These are phyloP conservation scores for Menidia beryllina DNA, from an alignment of 2,113 vertebrate genomes.

Conservation along the genomic window DNA sequence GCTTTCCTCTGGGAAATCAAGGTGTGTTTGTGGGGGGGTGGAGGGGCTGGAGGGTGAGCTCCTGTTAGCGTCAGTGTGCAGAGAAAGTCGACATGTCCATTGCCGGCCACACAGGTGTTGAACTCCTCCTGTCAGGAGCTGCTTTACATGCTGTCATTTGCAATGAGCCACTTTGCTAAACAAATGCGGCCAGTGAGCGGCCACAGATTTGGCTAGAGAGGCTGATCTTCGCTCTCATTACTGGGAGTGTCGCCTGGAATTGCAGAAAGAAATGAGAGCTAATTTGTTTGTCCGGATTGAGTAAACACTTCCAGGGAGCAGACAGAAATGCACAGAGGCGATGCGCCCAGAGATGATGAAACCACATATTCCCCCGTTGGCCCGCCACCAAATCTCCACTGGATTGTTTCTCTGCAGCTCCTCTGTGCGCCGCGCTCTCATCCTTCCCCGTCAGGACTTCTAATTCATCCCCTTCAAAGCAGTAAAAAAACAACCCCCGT, in stretches of 20 bases:
- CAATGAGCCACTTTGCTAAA: conserved; percentile 70
- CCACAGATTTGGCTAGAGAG: conserved; percentile 58
- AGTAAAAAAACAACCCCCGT: conserved; percentile 29
- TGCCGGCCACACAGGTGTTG: conserved; percentile 18
- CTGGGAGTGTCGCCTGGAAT: conserved; percentile 42
- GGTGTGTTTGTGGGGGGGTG: conserved; percentile 8
- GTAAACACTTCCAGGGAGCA: conserved; percentile 66
- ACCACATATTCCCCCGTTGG: conserved; percentile 65
- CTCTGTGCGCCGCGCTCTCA: conserved; percentile 34
- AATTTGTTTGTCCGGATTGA: conserved; percentile 69
- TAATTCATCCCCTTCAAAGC: conserved; percentile 51
- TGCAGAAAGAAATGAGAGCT: conserved; percentile 35
- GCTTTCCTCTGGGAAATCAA: conserved; percentile 56
- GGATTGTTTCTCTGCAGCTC: conserved; percentile 47
- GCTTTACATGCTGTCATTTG: conserved; percentile 65
- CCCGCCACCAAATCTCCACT: conserved; percentile 61
- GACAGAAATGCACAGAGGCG: conserved; percentile 62
- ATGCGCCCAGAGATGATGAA: conserved; percentile 58
- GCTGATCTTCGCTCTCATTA: conserved; percentile 56
- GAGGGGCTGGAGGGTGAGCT: conserved; percentile 22
- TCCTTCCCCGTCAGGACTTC: conserved; percentile 29
- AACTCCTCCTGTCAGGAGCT: neutral
- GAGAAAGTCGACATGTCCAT: conserved; percentile 7
- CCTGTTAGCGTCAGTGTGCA: neutral
- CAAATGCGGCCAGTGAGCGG: conserved; percentile 52